These are phyloP conservation scores for Cephalotes varians DNA, from an alignment of 2,888 invertebrate species.

Conservation along the genomic window DNA sequence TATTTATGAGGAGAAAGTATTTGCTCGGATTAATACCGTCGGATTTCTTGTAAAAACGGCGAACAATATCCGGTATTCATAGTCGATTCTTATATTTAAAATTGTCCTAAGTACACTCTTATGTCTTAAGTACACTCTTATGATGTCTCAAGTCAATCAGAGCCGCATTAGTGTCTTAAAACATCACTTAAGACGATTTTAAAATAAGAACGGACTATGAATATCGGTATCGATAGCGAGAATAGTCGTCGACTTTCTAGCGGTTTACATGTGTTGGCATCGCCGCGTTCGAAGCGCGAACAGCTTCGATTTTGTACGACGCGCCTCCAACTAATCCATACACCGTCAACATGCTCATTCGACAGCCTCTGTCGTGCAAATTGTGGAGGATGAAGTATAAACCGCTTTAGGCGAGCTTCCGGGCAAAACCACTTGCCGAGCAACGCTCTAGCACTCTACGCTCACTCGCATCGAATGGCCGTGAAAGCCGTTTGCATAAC, in stretches of 20 bases:
- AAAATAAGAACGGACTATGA: too few species aligned
- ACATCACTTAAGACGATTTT: too few species aligned
- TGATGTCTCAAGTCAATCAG: too few species aligned
- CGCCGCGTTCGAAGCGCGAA: not conserved
- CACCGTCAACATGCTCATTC: constrained; percentile 41
- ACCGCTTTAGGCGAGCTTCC: constrained; percentile 48
- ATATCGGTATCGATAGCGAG: too few species aligned
- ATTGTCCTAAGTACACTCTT: too few species aligned
- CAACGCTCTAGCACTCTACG: constrained; percentile 34
- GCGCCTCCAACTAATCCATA: constrained; percentile 25
- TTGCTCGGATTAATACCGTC: not conserved
- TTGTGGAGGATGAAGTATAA: constrained; percentile 47
- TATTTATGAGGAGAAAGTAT: not conserved
- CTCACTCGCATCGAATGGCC: constrained; percentile 29
- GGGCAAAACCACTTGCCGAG: constrained; percentile 40
- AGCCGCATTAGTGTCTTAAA: too few species aligned
- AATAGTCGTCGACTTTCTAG: not conserved
- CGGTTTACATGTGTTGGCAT: not conserved
- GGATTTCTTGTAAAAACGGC: not conserved
- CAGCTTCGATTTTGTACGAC: constrained; percentile 32
- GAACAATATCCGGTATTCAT: not conserved
- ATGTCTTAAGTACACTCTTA: too few species aligned
- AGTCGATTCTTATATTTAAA: too few species aligned
- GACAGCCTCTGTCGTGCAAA: constrained; percentile 36
- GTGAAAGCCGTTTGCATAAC: constrained; percentile 43